Evolutionary conservation across 2,113 vertebrate genomes (phyloP).

Genomic region (Aphyosemion australe): DNA sequence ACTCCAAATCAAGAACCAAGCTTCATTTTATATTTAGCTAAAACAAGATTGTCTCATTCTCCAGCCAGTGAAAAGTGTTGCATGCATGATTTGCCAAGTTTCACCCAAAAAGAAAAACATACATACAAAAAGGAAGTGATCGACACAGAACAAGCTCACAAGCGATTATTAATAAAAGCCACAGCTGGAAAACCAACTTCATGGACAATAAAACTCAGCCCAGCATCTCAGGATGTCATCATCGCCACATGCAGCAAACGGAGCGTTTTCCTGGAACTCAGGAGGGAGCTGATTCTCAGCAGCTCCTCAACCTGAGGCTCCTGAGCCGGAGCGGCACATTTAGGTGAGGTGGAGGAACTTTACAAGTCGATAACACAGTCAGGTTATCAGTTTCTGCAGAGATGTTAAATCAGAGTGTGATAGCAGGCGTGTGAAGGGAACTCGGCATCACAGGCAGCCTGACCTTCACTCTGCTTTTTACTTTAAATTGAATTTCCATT

Average conservation of each 20-base stretch:
- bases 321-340: conserved; percentile 1
- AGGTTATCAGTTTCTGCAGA: conserved; percentile 22
- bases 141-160: conserved; percentile 39
- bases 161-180: conserved; percentile 22
- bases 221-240: conserved; percentile 19
- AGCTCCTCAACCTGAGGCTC: neutral
- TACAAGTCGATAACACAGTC: conserved; percentile 5
- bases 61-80: conserved; percentile 20
- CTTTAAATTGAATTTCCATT: neutral
- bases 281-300: conserved; percentile 12
- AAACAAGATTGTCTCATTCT: conserved; percentile 34
- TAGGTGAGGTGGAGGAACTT: conserved; percentile 6
- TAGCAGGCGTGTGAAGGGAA: conserved; percentile 2
- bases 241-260: conserved; percentile 52
- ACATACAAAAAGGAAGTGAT: conserved; percentile 8
- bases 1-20: conserved; percentile 37
- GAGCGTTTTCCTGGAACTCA: conserved; percentile 9
- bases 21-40: conserved; percentile 11
- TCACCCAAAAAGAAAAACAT: conserved; percentile 6
- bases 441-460: neutral
- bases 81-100: conserved; percentile 53
- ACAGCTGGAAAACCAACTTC: conserved; percentile 15
- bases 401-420: conserved; percentile 21
- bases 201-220: conserved; percentile 43
- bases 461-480: neutral